Base-by-base conservation (phyloP, 2,888 invertebrate genomes). In the Heliconius erato region DNA sequence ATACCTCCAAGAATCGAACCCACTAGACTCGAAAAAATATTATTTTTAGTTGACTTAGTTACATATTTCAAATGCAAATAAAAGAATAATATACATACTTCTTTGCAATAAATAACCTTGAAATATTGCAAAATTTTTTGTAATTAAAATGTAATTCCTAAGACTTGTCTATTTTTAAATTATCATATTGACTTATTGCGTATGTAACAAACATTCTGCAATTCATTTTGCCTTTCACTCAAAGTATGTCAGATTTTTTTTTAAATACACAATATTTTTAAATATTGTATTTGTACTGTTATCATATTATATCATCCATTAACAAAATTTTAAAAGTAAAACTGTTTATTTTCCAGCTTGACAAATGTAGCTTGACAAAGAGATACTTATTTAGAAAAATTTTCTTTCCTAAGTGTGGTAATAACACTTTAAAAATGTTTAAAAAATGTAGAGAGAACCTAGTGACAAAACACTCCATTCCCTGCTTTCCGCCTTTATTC, bases 191-290 rank as follows among this genome's bases (percentile, higher is more conserved):
- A 69, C 35, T 40, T 69, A 32, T 35, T 23, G 49, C 49, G n/a
- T 69, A 69, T 72, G 71, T 44, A 72, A 72, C 71, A 44, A 71
- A 40, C 5, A 72, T 71, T 71, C 6, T n/a, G 40, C 40, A 71
- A 71, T 71, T 3, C 0, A 69, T 69, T 44, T 44, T 72, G 44
- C 71, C 71, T 72, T 72, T 72, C 71, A 72, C 71, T 72, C 26
- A 44, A 72, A 14, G n/a, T 72, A 44, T 72, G 44, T 44, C 44
- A 59, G 23, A 59, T 59, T 59, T 59, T 59, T 59, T 59, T 9
- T 49, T 14, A 28, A 54, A 59, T 59, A 59, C 9, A 59, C 59
- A 23, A 2, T 59, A 54, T 35, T 35, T 40, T 40, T 40, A 40
- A 35, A 40, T 40, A 40, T 49, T 49, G 16, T 59, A 59, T 59